Evolutionary conservation across 1,140 invertebrate genomes (phyloP).

Genomic region (Protaetia brevitarsis): DNA sequence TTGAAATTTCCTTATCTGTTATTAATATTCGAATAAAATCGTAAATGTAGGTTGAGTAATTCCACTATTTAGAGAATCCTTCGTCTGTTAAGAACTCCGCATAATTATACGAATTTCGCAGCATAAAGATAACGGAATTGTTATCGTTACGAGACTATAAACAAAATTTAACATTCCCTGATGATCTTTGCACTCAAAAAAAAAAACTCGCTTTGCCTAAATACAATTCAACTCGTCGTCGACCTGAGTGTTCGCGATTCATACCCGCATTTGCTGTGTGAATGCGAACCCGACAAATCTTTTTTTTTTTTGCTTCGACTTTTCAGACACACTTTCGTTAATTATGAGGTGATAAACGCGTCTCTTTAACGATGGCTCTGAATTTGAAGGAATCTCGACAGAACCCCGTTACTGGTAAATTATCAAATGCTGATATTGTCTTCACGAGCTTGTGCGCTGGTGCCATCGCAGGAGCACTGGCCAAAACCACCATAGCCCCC

Average conservation of each 20-base stretch:
- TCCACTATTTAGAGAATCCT: too few relatives aligned
- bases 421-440: slow-evolving; percentile 55
- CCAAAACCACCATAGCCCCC: slow-evolving; percentile 95
- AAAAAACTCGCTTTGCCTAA: neutral
- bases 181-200: slow-evolving; percentile 1
- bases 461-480: slow-evolving; percentile 87
- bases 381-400: slow-evolving; percentile 21
- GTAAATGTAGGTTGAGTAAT: too few relatives aligned
- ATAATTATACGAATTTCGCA: too few relatives aligned
- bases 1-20: too few relatives aligned
- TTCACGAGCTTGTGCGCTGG: slow-evolving; percentile 74
- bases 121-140: neutral
- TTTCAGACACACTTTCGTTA: neutral
- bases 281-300: neutral
- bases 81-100: too few relatives aligned
- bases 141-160: neutral
- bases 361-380: slow-evolving; percentile 35
- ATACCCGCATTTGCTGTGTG: neutral
- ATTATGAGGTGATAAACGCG: slow-evolving; percentile 25
- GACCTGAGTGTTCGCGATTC: neutral
- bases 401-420: slow-evolving; percentile 14
- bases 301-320: neutral
- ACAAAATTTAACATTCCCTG: neutral
- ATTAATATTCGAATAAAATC: too few relatives aligned
- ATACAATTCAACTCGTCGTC: neutral